Evolutionary conservation across 1,140 invertebrate species (phyloP), one percentile per base, ranked within the genome.

Genomic region (Vanessa tameamea): DNA sequence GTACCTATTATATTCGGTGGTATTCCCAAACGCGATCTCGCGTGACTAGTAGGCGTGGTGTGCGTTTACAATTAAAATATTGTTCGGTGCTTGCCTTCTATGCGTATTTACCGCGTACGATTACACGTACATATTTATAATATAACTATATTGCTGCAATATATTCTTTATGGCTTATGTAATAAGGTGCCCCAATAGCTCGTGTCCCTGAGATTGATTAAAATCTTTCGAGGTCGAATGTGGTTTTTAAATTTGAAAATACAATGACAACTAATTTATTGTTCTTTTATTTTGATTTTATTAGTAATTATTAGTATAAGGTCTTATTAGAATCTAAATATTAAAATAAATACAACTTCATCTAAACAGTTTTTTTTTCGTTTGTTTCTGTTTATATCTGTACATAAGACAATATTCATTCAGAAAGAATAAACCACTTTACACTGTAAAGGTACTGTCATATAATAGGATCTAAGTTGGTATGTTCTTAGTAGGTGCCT

Each of bases 51-150:
- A 82, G 88, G 87, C 84, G 87, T 80, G 82, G 85, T 77, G 67
- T 83, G 76, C 81, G 82, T 84, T 90, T 86, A 85, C 87, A 89
- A 88, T 88, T 92, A 92, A 89, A 91, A 87, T 87, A 88, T 85
- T 87, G 84, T 82, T 81, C 81, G 71, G 73, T 78, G 76, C 76
- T 78, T 65, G 76, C 72, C 76, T 77, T 79, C 67, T 76, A 70
- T 76, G 77, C 72, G 72, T 78, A 78, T 72, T 53, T 79, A 80
- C 78, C 71, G n/a, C 55, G 65, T 69, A 64, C 16, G 26, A 14
- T 57, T 47, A 14, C 8, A 12, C n/a, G 47, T 64, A 64, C 5
- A 64, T 16, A 64, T 64, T 47, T 20, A 48, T 20, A 64, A 47
- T 48, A 48, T 20, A 0, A 53, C n/a, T 37, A 3, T 55, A 20